Evolutionary conservation across 2,797 vertebrate species (phyloP).

Genomic region (Dermochelys coriacea): DNA sequence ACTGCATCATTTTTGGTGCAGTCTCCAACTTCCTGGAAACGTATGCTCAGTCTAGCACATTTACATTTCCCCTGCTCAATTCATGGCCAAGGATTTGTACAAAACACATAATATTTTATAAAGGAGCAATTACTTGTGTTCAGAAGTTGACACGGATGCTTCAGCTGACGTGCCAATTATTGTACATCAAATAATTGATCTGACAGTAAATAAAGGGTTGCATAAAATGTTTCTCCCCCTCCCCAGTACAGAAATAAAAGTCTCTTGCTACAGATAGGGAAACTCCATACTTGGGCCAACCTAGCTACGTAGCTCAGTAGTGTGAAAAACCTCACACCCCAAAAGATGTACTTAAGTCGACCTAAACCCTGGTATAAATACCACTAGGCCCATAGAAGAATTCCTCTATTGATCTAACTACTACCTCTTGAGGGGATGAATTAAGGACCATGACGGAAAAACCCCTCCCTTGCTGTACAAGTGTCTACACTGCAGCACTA

Average conservation of each 20-base stretch:
- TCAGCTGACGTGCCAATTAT: constrained; percentile 20
- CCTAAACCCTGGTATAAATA: not conserved
- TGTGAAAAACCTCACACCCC: not conserved
- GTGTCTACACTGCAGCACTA: not conserved
- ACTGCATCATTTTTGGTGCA: constrained; percentile 44
- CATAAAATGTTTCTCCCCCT: constrained; percentile 37
- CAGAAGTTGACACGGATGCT: constrained; percentile 17
- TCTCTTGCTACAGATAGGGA: constrained; percentile 14
- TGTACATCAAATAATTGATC: not conserved
- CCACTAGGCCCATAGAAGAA: not conserved
- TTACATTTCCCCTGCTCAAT: constrained; percentile 41
- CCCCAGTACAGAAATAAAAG: constrained; percentile 29
- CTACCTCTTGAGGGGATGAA: not conserved
- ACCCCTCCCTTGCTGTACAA: not conserved
- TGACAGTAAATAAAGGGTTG: constrained; percentile 33
- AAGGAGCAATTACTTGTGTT: constrained; percentile 47
- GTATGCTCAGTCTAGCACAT: not conserved
- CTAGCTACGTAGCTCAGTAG: not conserved
- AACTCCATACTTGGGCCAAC: not conserved
- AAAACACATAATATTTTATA: constrained; percentile 9
- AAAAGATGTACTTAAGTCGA: not conserved
- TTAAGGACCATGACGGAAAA: not conserved
- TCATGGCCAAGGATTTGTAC: constrained; percentile 4
- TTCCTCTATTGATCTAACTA: not conserved
- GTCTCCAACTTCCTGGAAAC: constrained; percentile 54